A percentile compares a stretch with the other conserved stretches of the same genome.
Conservation (phyloP, 2,113 vertebrate species). For the Catharus bicknelli region DNA sequence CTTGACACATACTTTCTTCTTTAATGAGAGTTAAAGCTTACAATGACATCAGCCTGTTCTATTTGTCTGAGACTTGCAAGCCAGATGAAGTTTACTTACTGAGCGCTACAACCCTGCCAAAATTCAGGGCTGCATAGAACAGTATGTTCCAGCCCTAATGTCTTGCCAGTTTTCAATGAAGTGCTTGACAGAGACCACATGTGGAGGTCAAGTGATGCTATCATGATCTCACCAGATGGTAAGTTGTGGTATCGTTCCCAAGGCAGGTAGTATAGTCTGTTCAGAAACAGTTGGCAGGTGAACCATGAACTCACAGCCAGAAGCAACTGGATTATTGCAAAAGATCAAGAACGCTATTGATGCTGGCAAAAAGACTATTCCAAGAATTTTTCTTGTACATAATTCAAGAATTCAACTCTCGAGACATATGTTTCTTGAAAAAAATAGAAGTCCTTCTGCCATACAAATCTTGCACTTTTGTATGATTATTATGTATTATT, state of each 20-base stretch:
- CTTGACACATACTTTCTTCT: slow-evolving; percentile 7
- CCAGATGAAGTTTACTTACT: slow-evolving; percentile 43
- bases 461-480: neutral
- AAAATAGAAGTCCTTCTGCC: neutral
- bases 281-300: slow-evolving; percentile 50
- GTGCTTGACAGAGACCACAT: slow-evolving; percentile 36
- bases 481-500: neutral
- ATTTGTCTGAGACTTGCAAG: slow-evolving; percentile 7
- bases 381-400: neutral
- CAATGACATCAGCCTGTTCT: slow-evolving; percentile 47
- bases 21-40: slow-evolving; percentile 31
- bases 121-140: slow-evolving; percentile 28
- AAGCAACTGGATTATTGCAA: slow-evolving; percentile 28
- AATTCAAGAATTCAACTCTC: neutral
- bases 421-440: neutral
- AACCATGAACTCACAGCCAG: neutral
- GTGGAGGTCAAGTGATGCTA: slow-evolving; percentile 30
- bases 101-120: slow-evolving; percentile 23
- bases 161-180: slow-evolving; percentile 50
- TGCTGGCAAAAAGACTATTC: neutral
- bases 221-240: slow-evolving; percentile 37
- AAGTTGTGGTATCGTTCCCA: slow-evolving; percentile 32
- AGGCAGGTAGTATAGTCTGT: slow-evolving; percentile 12
- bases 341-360: neutral
- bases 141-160: slow-evolving; percentile 23